phyloP scores from a whole-genome alignment of 2,113 vertebrate species.

The Natator depressus region DNA sequence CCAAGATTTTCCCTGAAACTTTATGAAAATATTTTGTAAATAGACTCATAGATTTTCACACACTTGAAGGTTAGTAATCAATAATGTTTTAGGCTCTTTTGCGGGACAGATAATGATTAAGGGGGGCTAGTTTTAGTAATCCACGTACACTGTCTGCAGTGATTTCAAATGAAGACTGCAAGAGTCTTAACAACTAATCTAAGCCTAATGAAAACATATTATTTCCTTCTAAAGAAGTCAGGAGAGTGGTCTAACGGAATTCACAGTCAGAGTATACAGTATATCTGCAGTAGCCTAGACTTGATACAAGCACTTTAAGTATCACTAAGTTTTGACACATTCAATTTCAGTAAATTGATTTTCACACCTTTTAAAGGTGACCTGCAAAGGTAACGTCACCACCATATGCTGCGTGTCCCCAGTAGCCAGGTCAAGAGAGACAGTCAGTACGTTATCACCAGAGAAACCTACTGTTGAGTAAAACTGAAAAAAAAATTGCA shows the following conservation, averaged over 20 bases:
- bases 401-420: accelerated
- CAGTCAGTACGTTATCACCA: not conserved
- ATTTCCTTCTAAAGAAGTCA: not conserved
- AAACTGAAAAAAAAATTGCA: not conserved
- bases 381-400: not conserved
- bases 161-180: not conserved
- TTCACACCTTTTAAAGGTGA: not conserved
- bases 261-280: not conserved
- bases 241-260: not conserved
- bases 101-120: not conserved
- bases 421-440: not conserved
- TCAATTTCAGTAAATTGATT: not conserved
- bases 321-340: not conserved
- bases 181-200: not conserved
- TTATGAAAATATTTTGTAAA: not conserved
- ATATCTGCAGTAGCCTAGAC: not conserved
- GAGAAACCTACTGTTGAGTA: not conserved
- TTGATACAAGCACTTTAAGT: not conserved
- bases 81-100: not conserved
- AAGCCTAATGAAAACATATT: constrained; percentile 5
- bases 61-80: not conserved
- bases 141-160: not conserved
- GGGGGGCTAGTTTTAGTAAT: not conserved
- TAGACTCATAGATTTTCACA: not conserved
- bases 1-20: not conserved